Base-by-base conservation (phyloP, 2,113 vertebrate genomes). In the Nesoenas mayeri region DNA sequence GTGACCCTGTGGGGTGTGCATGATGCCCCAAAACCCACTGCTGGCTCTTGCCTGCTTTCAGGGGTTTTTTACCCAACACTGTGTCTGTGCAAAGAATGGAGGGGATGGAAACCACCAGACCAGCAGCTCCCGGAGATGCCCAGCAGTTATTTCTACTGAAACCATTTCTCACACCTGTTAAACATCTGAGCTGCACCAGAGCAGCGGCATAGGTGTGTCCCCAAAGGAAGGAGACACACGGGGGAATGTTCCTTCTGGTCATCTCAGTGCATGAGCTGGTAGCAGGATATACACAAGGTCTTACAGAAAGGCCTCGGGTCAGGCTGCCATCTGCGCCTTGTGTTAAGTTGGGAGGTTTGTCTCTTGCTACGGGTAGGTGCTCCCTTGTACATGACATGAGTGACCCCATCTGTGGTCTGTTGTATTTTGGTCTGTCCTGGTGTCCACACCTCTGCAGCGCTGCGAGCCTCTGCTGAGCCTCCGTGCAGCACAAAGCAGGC, bases 221-320 rank as follows among this genome's bases (percentile, higher is more conserved):
- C 66, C 65, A 79, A 54, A 69, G 54, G 74, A 40, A 70, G 54
- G 64, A 36, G 32, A 72, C 48, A 28, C 26, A 21, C 0, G 0
- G 57, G 36, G 51, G 57, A 65, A 51, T 3, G 32, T 69, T 51
- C 42, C 21, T 16, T 53, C 0, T 1, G 3, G 47, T 79, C 36
- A 58, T n/a, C 24, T 57, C 28, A 3, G 6, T 1, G 2, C 54
- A 15, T 0, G 0, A 57, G 32, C 26, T 2, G 1, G 12, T 16
- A 29, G 71, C 8, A 5, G 64, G 64, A 34, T 5, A 0, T 22
- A 25, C 32, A 21, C 44, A 5, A 40, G 14, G 38, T 75, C 61
- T 88, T 13, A 6, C 5, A 51, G 13, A n/a, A 15, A 64, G 42
- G 48, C 48, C 53, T 51, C 48, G 67, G 29, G 26, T 51, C 72